A percentile compares a stretch with the other conserved stretches of the same genome.
Evolutionary conservation across 2,888 invertebrate species (phyloP).

Genomic region (Cephonodes hylas): DNA sequence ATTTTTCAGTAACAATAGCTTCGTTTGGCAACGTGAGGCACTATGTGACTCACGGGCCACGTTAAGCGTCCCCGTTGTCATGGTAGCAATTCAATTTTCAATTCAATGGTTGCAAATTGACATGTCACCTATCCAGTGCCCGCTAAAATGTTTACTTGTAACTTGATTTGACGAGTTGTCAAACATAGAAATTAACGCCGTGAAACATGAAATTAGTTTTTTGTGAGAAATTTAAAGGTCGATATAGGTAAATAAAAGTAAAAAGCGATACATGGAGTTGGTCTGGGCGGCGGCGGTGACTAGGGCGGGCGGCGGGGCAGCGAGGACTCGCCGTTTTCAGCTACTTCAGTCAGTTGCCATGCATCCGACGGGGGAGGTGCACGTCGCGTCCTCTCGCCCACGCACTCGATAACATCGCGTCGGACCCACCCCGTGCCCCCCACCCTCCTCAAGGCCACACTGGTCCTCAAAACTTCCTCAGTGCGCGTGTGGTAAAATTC

Average conservation of each 20-base stretch:
- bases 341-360: constrained; percentile 55
- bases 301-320: constrained; percentile 67
- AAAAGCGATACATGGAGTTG: constrained; percentile 49
- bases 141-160: no score
- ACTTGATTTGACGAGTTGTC: no score
- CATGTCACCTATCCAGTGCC: no score
- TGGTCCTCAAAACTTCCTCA: not conserved
- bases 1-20: no score
- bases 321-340: constrained; percentile 18
- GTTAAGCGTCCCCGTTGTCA: not conserved
- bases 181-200: no score
- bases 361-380: constrained; percentile 44
- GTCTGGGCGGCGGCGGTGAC: constrained; percentile 65
- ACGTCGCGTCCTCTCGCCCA: constrained; percentile 39
- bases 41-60: not conserved
- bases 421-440: not conserved
- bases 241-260: no score
- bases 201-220: no score
- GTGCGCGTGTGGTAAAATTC: not conserved
- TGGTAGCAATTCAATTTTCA: not conserved
- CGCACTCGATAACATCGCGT: constrained; percentile 24
- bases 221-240: no score
- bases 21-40: no score
- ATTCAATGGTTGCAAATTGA: no score
- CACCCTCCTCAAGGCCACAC: not conserved